Base-by-base conservation (phyloP, 2,888 invertebrate species). In the Trichogramma dendrolimi region DNA sequence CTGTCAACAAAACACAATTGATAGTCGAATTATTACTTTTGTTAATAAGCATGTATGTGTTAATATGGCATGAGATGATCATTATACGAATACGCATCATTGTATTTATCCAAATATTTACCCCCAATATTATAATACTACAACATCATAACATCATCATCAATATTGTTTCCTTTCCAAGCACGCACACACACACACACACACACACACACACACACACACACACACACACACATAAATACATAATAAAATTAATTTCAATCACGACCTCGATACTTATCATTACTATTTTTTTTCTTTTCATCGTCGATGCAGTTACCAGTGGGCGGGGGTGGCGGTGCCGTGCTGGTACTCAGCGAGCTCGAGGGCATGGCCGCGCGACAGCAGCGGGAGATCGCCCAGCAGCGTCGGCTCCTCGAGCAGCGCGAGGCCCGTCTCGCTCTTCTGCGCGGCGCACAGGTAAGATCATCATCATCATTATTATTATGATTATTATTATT, bases 331-430 rank as follows among this genome's bases (percentile, higher is more conserved):
- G 78, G 75, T 86, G 91, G 91, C 87, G 91, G 91, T 83, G 89
- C 89, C 86, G 89, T 89, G 89, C 86, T 92, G 86, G 91, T 91
- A 81, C 86, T 95, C 85, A 89, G 90, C 81, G 96, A 96, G 87
- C 90, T 96, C 85, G 94, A 95, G 86, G 94, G 94, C 81, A 96
- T 96, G 94, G 96, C 96, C 80, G 87, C 93, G 81, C 87, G 95
- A 78, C 97, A 97, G 85, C 96, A 96, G 85, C 92, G 94, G 83
- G 95, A 96, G 86, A 95, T 96, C 80, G 95, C 96, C 85, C 90
- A 92, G 78, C 96, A 96, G 85, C 74, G 78, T 80, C 88, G 95
- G 78, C 95, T 93, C 84, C 87, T 96, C 74, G 94, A 94, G 82
- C 94, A 94, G 80, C 94, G 95, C 80, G 95, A 96, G 81, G 70